Base-by-base conservation (phyloP, 2,797 vertebrate species). In the Chromis chromis region DNA sequence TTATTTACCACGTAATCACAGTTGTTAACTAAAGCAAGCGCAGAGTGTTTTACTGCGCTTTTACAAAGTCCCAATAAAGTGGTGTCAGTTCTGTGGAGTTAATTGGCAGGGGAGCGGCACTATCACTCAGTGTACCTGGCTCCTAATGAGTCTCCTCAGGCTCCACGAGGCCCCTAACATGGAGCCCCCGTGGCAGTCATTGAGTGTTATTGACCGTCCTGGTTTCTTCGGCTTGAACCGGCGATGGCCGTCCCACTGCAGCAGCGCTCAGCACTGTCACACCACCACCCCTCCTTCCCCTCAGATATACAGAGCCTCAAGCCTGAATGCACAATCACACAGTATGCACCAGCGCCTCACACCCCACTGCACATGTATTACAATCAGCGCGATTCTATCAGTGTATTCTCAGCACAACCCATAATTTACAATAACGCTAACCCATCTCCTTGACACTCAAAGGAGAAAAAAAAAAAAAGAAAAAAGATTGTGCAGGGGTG, bases 201-300 rank as follows among this genome's bases (percentile, higher is more conserved):
- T 17, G 66, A 85, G 73, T 46, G 48, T 62, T 87, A 88, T 85
- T 75, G 85, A 89, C 70, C 16, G 6, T 21, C 44, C 70, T 2
- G 19, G 42, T 66, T 79, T 76, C 57, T 72, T 61, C n/a, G 6
- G 65, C 62, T 70, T 48, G 40, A 74, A 84, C 84, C 52, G 14
- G 66, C 31, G 3, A 59, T 70, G 70, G 19, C 19, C 28, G 62
- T 88, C 81, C 76, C 70, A 27, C 74, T 70, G 74, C 86, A 83
- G 69, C 78, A 39, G 73, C 55, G 48, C 79, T 82, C 33, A 31
- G 70, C 54, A 6, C 58, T 33, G 76, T 84, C 79, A 69, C 61
- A 65, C 25, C 44, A 28, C 65, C 27, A 3, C 76, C 76, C 33
- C 55, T n/a, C 58, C 40, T 63, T 46, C 52, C 21, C 48, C 33